phyloP scores from a whole-genome alignment of 2,797 vertebrate species.

The Lophura swinhoii region DNA sequence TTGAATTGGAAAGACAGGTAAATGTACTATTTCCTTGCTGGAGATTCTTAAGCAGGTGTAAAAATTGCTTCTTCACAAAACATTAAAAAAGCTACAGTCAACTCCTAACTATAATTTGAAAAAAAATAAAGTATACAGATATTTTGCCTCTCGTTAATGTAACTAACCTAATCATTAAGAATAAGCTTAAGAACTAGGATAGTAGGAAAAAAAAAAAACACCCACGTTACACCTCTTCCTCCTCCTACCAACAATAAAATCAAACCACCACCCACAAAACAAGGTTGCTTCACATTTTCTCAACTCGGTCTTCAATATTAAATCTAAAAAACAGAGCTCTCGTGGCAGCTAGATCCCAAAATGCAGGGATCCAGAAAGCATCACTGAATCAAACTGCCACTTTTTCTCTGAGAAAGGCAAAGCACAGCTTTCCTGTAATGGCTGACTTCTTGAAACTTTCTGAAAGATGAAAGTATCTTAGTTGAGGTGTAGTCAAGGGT shows the following conservation, averaged over 20 bases:
- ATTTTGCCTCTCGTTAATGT: background rate
- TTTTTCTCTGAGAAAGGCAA: too few species aligned
- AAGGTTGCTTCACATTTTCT: background rate
- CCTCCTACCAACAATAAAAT: background rate
- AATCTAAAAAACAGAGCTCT: background rate
- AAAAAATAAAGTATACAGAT: background rate
- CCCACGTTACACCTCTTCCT: background rate
- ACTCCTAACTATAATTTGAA: background rate
- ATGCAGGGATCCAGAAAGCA: too few species aligned
- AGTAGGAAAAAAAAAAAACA: background rate
- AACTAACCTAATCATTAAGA: background rate
- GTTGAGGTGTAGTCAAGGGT: background rate
- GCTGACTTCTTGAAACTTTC: background rate
- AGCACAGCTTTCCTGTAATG: too few species aligned
- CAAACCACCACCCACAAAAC: background rate
- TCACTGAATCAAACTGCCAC: too few species aligned
- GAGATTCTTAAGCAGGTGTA: background rate
- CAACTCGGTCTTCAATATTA: background rate
- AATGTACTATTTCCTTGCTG: conserved; percentile 30
- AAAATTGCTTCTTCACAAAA: background rate
- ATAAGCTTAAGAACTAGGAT: background rate
- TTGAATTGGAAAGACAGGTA: conserved; percentile 75
- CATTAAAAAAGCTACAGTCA: background rate
- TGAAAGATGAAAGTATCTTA: background rate
- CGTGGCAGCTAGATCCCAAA: background rate